Percentiles rank a stretch among this genome's conserved stretches.
These are phyloP conservation scores for Stigmatopora nigra DNA, from an alignment of 2,113 vertebrate species.

Conservation along the genomic window DNA sequence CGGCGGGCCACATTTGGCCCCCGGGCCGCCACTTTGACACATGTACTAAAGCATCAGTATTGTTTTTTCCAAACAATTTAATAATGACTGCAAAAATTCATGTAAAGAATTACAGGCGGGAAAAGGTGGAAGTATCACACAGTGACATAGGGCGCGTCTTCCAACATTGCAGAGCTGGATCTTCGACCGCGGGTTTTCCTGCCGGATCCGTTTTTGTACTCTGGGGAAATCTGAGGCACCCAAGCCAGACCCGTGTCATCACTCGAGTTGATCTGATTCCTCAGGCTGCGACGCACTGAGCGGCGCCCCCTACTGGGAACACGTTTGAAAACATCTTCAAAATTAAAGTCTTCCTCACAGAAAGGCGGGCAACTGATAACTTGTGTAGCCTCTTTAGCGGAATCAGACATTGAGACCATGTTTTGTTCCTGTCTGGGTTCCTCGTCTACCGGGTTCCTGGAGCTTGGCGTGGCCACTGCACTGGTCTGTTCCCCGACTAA, in stretches of 20 bases:
- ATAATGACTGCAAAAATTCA: neutral
- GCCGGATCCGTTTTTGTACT: slow-evolving; percentile 26
- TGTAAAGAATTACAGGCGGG: neutral
- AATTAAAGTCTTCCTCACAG: slow-evolving; percentile 64
- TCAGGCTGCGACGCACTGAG: slow-evolving; percentile 69
- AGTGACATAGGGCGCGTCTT: neutral
- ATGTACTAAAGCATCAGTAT: slow-evolving; percentile 14
- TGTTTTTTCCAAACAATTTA: slow-evolving; percentile 3
- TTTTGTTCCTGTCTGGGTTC: neutral
- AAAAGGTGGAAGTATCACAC: slow-evolving; percentile 8
- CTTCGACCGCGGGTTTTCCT: slow-evolving; percentile 35
- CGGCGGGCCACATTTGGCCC: too few species aligned
- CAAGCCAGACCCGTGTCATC: slow-evolving; percentile 57
- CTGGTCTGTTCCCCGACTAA: neutral
- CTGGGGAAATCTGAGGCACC: slow-evolving; percentile 57
- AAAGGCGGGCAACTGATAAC: slow-evolving; percentile 19
- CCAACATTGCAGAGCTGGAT: slow-evolving; percentile 11
- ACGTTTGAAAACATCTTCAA: slow-evolving; percentile 66
- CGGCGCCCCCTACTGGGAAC: slow-evolving; percentile 45
- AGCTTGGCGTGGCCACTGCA: neutral
- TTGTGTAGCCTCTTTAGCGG: neutral
- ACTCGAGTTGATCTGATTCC: slow-evolving; percentile 47
- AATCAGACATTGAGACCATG: slow-evolving; percentile 2
- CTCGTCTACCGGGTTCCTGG: neutral
- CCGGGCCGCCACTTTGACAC: too few species aligned